Base-by-base conservation (phyloP, 1,140 invertebrate genomes). In the Ctenoplectra terminalis region DNA sequence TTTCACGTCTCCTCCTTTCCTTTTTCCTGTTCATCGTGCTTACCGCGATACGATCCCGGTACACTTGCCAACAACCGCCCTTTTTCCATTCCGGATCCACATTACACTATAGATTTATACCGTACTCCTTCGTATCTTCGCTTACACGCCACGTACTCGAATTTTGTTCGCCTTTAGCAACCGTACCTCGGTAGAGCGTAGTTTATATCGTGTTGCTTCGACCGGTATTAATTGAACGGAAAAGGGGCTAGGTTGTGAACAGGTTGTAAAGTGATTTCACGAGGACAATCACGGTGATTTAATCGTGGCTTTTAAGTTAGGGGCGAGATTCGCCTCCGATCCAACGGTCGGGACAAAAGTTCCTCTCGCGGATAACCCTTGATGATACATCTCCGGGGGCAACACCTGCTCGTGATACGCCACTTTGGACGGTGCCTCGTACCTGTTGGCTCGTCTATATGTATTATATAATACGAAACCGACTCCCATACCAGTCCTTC, bases 391-490 rank as follows among this genome's bases (percentile, higher is more conserved):
- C 82, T 66, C 34, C 77, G 80, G 70, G 74, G 87, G 85, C 82
- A 88, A 88, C 88, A 88, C 88, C 88, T 89, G 88, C 88, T 87
- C 85, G 72, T 71, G 85, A 87, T 80, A 87, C 87, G 81, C 77
- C 85, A 83, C 80, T 88, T 88, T 72, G 71, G 50, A 40, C 61
- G 34, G 7, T 43, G 37, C 70, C 50, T 46, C 67, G 72, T 81
- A 86, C 69, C 64, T 83, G 84, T 52, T 26, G 31, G 26, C 31
- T 34, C 52, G 83, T 85, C 82, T 87, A 83, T 67, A 52, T 23
- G 78, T 79, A 73, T 88, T 88, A 88, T 88, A 86, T 88, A 88
- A 88, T 82, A 70, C 76, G 60, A 88, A 72, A 84, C 46, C 73
- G 58, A 76, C 75, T 77, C 64, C 56, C 82, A 71, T 72, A 40